These are phyloP conservation scores for Ursus arctos DNA, from an alignment of 2,113 vertebrate genomes.

Conservation along the genomic window DNA sequence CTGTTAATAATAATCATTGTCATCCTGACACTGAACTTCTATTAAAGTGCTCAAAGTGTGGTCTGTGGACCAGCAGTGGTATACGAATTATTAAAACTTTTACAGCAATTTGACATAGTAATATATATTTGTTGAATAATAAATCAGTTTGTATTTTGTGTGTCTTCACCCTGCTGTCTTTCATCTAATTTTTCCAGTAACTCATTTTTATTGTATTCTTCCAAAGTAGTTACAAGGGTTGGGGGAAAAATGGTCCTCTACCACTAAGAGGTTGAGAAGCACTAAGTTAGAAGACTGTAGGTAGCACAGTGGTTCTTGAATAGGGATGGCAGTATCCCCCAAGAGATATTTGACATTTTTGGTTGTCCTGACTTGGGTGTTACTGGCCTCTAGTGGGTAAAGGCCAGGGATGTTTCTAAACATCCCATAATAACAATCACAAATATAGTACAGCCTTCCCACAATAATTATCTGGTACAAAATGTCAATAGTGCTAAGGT, in stretches of 20 bases:
- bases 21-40: background rate
- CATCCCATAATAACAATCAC: background rate
- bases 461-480: background rate
- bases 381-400: background rate
- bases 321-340: accelerated
- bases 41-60: background rate
- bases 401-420: background rate
- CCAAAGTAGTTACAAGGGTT: background rate
- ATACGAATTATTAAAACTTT: background rate
- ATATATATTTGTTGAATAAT: background rate
- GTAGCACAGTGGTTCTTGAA: background rate
- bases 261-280: background rate
- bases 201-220: conserved; percentile 41
- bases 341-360: background rate
- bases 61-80: background rate
- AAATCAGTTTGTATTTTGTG: background rate
- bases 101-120: background rate
- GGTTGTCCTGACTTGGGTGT: background rate
- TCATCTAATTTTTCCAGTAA: background rate
- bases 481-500: background rate
- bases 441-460: background rate
- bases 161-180: background rate
- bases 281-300: background rate
- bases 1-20: background rate
- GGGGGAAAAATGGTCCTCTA: background rate